These are phyloP conservation scores for Arrhamphus sclerolepis DNA, from an alignment of 2,797 vertebrate genomes.

Conservation along the genomic window DNA sequence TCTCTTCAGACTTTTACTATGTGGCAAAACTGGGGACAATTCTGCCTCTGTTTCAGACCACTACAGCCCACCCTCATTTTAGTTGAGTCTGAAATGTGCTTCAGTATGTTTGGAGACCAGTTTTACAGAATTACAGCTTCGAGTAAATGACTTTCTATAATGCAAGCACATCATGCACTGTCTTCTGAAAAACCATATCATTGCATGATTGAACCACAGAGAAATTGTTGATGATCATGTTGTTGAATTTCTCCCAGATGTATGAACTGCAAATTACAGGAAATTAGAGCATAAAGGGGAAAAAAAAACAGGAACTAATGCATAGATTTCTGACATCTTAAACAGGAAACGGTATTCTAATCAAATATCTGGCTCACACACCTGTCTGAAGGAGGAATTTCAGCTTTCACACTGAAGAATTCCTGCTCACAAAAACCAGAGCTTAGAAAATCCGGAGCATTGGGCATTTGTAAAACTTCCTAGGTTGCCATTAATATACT, in stretches of 20 bases:
- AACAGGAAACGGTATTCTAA: not conserved
- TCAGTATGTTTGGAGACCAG: conserved; percentile 14
- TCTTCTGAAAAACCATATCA: too few species aligned
- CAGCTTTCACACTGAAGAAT: conserved; percentile 37
- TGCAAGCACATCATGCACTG: too few species aligned
- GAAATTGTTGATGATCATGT: not conserved
- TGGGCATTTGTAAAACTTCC: conserved; percentile 38
- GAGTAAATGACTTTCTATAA: conserved; percentile 11
- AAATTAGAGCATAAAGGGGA: conserved; percentile 31
- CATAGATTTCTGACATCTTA: too few species aligned
- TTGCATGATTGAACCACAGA: not conserved
- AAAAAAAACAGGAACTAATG: not conserved
- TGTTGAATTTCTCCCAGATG: conserved; percentile 9
- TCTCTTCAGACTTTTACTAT: conserved; percentile 23
- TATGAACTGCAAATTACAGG: conserved; percentile 4
- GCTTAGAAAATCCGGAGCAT: too few species aligned
- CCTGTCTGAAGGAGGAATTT: conserved; percentile 52
- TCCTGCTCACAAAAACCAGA: conserved; percentile 31
- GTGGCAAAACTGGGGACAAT: conserved; percentile 3
- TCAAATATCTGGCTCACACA: conserved; percentile 16
- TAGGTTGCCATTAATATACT: conserved; percentile 28
- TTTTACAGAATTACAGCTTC: conserved; percentile 23
- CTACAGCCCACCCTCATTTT: conserved; percentile 6
- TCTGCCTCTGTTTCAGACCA: conserved; percentile 19
- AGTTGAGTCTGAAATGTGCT: conserved; percentile 12